phyloP scores from a whole-genome alignment of 2,888 invertebrate species.

The Amphipyra tragopoginis region DNA sequence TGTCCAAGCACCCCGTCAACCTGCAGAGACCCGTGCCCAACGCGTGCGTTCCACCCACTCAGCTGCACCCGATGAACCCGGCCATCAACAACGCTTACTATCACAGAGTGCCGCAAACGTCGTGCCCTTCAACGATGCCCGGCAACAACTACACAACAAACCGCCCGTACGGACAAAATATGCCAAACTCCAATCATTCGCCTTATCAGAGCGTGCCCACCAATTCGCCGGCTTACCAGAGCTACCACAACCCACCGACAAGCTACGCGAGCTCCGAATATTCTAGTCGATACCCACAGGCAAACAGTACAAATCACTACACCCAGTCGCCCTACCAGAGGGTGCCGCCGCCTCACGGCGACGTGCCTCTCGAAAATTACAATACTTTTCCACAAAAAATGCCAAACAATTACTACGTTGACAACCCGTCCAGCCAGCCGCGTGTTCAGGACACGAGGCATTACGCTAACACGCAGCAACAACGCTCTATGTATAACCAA shows the following conservation, averaged over 20 bases:
- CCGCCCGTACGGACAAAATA: conserved; percentile 72
- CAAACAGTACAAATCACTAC: conserved; percentile 77
- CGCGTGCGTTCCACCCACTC: conserved; percentile 80
- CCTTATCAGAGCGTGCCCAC: conserved; percentile 87
- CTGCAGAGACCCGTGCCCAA: conserved; percentile 79
- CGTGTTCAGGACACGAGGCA: conserved; percentile 74
- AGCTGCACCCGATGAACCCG: conserved; percentile 77
- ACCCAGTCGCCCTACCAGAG: conserved; percentile 90
- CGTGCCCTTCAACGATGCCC: conserved; percentile 65
- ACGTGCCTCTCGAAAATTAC: conserved; percentile 76
- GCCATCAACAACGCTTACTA: conserved; percentile 81
- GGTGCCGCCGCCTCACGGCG: conserved; percentile 90
- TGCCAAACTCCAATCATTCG: conserved; percentile 69
- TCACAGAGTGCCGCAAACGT: conserved; percentile 79
- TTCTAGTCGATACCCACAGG: conserved; percentile 87
- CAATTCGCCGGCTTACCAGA: conserved; percentile 84
- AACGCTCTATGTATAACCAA: conserved; percentile 78
- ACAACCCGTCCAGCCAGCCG: conserved; percentile 69
- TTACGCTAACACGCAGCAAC: conserved; percentile 78
- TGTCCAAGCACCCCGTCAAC: conserved; percentile 74
- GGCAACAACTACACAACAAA: conserved; percentile 71
- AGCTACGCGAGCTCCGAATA: conserved; percentile 84
- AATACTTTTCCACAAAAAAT: conserved; percentile 81
- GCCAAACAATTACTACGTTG: conserved; percentile 79
- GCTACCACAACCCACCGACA: conserved; percentile 88